phyloP scores from a whole-genome alignment of 2,888 invertebrate genomes.

The Nysson spinosus region DNA sequence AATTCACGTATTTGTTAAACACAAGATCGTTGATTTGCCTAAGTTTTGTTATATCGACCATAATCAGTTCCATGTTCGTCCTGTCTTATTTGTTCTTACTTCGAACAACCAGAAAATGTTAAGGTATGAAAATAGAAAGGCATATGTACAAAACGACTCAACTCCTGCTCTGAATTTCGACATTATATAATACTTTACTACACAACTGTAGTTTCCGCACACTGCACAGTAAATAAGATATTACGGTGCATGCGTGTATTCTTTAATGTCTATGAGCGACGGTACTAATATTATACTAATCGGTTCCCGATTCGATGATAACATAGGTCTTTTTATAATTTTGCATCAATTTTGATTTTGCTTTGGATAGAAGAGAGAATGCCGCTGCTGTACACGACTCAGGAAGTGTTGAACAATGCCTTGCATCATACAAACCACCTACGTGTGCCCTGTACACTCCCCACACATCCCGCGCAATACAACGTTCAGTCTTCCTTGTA shows the following conservation, averaged over 20 bases:
- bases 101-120: no score
- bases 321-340: slow-evolving; percentile 63
- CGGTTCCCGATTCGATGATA: slow-evolving; percentile 55
- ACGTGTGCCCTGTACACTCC: slow-evolving; percentile 65
- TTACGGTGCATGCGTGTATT: background rate
- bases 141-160: no score
- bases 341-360: slow-evolving; percentile 61
- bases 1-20: background rate
- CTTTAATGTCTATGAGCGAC: background rate
- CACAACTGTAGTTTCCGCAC: background rate
- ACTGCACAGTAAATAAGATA: slow-evolving; percentile 1
- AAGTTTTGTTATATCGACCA: no score
- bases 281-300: slow-evolving; percentile 27
- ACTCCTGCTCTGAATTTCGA: no score
- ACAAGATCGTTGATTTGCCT: no score
- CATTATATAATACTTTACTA: no score
- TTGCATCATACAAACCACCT: slow-evolving; percentile 74
- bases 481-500: slow-evolving; percentile 55
- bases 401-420: slow-evolving; percentile 76
- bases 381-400: slow-evolving; percentile 76
- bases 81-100: no score
- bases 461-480: slow-evolving; percentile 55
- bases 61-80: no score
- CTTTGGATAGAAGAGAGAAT: slow-evolving; percentile 75
- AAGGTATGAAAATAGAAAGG: no score